Evolutionary conservation across 2,797 vertebrate species (phyloP), one percentile per base, ranked within the genome.

Genomic region (Darevskia nairensis): DNA sequence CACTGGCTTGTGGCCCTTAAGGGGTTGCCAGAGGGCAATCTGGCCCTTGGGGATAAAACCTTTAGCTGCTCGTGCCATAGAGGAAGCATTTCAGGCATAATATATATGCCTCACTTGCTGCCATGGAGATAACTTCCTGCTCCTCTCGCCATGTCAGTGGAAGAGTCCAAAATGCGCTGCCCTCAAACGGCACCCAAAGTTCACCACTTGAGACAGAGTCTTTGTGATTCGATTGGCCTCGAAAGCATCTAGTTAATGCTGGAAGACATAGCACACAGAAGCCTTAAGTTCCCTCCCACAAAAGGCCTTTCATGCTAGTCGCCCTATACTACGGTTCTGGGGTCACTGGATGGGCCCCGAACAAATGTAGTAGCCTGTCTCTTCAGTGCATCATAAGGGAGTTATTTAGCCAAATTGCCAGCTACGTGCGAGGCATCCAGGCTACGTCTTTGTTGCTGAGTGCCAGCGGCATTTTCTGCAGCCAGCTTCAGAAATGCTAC

Each of bases 261-360:
- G 64, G 55, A 82, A 82, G 59, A 29, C 66, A 41, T 76, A 50
- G 50, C 66, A 85, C 59, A 81, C 44, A 85, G 32, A 64, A 25
- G 71, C 35, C 71, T 50, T 81, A 55, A 85, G 64, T 41, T 68
- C 69, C 61, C 21, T 1, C 19, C 41, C 71, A 85, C 88, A 89
- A 89, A 86, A 77, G 88, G 32, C 71, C 76, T 84, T 89, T 89
- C 78, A 89, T 68, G 13, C 44, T 21, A 50, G 32, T 79, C 32
- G 23, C 32, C 5, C 19, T 41, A 32, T n/a, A 25, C 61, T 44
- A 55, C 21, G 71, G 44, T 50, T 50, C 44, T 69, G 8, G 55
- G 88, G 76, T 85, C 78, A 71, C 72, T 72, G 72, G 86, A 88
- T 82, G 83, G 29, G 23, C 29, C 75, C 85, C 32, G 3, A 46